Percentiles rank a stretch among this genome's conserved stretches.
Evolutionary conservation across 1,140 invertebrate species (phyloP).

Genomic region (Arion vulgaris): DNA sequence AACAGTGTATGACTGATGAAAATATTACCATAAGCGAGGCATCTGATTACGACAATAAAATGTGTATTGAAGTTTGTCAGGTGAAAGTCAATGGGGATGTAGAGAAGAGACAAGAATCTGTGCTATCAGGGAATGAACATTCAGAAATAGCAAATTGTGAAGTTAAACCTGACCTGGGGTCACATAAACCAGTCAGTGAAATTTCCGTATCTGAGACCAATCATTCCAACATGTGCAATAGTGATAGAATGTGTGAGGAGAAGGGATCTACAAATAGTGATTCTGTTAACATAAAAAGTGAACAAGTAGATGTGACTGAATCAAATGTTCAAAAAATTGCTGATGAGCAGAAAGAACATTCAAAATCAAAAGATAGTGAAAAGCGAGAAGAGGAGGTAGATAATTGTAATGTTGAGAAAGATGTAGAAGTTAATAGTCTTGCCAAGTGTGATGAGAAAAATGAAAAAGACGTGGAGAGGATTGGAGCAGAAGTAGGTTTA

Average conservation of each 20-base stretch:
- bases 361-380: background rate
- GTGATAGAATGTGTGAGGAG: conserved; percentile 10
- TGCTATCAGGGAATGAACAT: background rate
- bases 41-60: background rate
- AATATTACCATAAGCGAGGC: background rate
- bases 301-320: background rate
- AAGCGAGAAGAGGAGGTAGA: background rate
- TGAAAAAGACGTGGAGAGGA: background rate
- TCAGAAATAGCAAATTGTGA: background rate
- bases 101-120: background rate
- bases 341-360: background rate
- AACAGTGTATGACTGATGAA: background rate
- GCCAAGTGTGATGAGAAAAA: conserved; percentile 8
- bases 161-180: background rate
- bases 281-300: background rate
- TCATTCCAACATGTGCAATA: conserved; percentile 35
- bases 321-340: background rate
- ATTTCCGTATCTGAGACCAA: background rate
- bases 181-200: background rate
- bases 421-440: background rate
- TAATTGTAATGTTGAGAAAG: background rate
- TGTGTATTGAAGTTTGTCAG: background rate
- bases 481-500: background rate
- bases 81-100: background rate
- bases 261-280: background rate